These are phyloP conservation scores for Festucalex cinctus DNA, from an alignment of 2,113 vertebrate species.

Conservation along the genomic window DNA sequence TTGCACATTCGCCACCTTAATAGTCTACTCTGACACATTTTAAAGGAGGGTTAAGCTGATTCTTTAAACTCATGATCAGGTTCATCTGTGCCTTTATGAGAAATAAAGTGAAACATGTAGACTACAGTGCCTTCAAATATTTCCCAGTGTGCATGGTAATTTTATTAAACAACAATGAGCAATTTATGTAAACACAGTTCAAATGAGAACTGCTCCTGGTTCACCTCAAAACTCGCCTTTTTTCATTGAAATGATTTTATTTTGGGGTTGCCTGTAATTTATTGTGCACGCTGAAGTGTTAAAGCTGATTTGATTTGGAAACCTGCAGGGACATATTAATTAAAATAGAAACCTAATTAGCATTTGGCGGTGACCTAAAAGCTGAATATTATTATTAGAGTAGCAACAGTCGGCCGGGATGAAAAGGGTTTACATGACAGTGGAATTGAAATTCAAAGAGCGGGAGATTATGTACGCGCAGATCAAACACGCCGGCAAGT, in stretches of 20 bases:
- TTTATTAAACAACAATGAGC: slow-evolving; percentile 64
- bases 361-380: slow-evolving; percentile 80
- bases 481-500: slow-evolving; percentile 77
- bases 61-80: not conserved
- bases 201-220: slow-evolving; percentile 53
- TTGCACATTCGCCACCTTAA: no score
- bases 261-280: slow-evolving; percentile 66
- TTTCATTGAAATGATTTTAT: slow-evolving; percentile 63
- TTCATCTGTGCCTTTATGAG: slow-evolving; percentile 51
- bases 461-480: slow-evolving; percentile 78
- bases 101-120: slow-evolving; percentile 51
- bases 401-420: slow-evolving; percentile 73
- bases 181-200: slow-evolving; percentile 71
- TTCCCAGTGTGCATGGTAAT: slow-evolving; percentile 43
- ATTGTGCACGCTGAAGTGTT: slow-evolving; percentile 68
- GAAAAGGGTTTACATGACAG: slow-evolving; percentile 80
- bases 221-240: slow-evolving; percentile 48
- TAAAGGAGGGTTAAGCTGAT: slow-evolving; percentile 16
- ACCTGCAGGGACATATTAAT: slow-evolving; percentile 80
- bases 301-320: slow-evolving; percentile 75
- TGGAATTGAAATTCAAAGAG: slow-evolving; percentile 80
- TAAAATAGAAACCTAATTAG: slow-evolving; percentile 80
- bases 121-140: slow-evolving; percentile 14
- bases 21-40: not conserved
- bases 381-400: slow-evolving; percentile 78